Percentiles rank a stretch among this genome's conserved stretches.
phyloP scores from a whole-genome alignment of 2,797 vertebrate genomes.

The Gallinago nigripennis region DNA sequence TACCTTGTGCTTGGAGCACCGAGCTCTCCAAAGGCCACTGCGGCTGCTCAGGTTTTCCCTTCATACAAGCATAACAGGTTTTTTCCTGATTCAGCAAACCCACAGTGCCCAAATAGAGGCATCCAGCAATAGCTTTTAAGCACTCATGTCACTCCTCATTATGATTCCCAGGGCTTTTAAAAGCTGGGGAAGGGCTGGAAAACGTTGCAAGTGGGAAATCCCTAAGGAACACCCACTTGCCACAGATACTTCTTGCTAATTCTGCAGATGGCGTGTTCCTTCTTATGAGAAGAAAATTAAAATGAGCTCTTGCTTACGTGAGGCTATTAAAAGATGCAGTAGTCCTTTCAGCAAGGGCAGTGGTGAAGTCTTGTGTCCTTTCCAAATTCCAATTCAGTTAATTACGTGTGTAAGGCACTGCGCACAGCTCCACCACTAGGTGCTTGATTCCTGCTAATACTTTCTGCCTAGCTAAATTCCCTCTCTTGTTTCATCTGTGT shows the following conservation, averaged over 20 bases:
- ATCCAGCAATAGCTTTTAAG: background rate
- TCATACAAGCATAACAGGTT: background rate
- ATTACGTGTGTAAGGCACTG: background rate
- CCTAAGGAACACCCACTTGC: background rate
- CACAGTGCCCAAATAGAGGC: background rate
- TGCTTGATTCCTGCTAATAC: background rate
- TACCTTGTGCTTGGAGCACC: accelerated
- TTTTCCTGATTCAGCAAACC: background rate
- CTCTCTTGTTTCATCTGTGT: background rate
- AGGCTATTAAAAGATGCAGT: constrained; percentile 14
- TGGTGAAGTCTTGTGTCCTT: background rate
- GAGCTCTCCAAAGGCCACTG: background rate
- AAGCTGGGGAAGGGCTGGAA: background rate
- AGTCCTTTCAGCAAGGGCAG: background rate
- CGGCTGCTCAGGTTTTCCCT: background rate
- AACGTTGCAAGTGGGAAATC: background rate
- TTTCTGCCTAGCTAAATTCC: background rate
- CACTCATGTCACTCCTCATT: background rate
- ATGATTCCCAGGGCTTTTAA: background rate
- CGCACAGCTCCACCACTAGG: background rate
- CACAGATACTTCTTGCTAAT: background rate
- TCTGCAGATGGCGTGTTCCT: background rate
- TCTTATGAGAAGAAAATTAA: background rate
- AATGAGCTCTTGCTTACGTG: background rate
- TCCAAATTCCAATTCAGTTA: background rate